Base-by-base conservation (phyloP, 2,797 vertebrate genomes). In the Thripadectes ignobilis region DNA sequence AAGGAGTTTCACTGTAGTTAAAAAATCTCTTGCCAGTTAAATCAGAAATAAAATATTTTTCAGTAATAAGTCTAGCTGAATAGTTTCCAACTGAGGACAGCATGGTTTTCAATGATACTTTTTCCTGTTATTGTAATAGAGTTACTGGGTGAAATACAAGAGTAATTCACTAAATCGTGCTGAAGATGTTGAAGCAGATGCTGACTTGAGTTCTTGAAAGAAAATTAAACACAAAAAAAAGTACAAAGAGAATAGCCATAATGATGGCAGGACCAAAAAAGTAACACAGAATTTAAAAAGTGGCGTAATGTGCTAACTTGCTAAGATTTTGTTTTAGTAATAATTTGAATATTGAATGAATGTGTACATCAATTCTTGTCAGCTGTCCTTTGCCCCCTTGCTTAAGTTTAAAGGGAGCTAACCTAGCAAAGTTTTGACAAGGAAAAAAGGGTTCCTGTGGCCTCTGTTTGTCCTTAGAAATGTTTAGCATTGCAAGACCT, bases 381-480 rank as follows among this genome's bases (percentile, higher is more conserved):
- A 62, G 4, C 3, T 75, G 9, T 55, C 3, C 19, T 82, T 5
- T 52, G 45, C 5, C 63, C 27, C 30, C 9, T 79, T 77, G 6
- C 6, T 59, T 88, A 79, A 84, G 26, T 96, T 95, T 94, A 87
- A 83, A 81, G 23, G 36, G 21, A 96, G n/a, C 43, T 89, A 94
- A 88, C 19, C 20, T 71, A 45, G 46, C 27, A 94, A 86, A 91
- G 88, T 94, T 97, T 94, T 90, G 71, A 89, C 80, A 81, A 34
- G 32, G 57, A 67, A 89, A 43, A 34, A 82, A 75, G 43, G 62
- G 63, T 32, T 82, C 21, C 21, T 57, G 5, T 87, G 93, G 92
- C 92, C 91, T 94, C 78, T 93, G 76, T 91, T 93, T 96, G 65
- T 95, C 95, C 93, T 96, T 86, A 93, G 63, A 92, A 94, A 84